These are phyloP conservation scores for Gastracanthus pulcherrimus DNA, from an alignment of 2,888 invertebrate species.

Conservation along the genomic window DNA sequence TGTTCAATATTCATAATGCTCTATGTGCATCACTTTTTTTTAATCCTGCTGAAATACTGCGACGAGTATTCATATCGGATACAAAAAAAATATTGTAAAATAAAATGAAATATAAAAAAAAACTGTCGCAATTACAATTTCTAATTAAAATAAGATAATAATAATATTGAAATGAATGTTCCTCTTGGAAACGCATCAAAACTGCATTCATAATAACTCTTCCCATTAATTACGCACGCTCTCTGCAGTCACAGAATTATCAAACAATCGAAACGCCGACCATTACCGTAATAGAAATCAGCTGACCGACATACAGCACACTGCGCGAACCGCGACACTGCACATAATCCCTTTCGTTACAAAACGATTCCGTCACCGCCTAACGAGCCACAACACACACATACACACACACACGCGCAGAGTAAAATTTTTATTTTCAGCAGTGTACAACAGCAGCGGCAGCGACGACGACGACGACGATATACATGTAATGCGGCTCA, in stretches of 20 bases:
- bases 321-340: background rate
- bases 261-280: conserved; percentile 30
- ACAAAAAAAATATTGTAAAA: too few species aligned
- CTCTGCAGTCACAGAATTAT: conserved; percentile 10
- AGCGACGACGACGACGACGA: background rate
- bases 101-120: too few species aligned
- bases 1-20: too few species aligned
- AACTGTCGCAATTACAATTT: too few species aligned
- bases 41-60: too few species aligned
- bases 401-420: background rate
- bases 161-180: too few species aligned
- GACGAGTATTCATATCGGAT: too few species aligned
- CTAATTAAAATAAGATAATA: too few species aligned
- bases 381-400: background rate
- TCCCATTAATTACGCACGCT: conserved; percentile 2
- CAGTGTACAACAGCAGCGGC: background rate
- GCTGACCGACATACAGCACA: conserved; percentile 46
- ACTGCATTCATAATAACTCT: background rate
- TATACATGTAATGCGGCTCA: background rate
- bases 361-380: conserved; percentile 19
- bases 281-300: conserved; percentile 16
- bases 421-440: conserved; percentile 2
- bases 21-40: too few species aligned
- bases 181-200: too few species aligned
- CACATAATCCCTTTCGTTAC: background rate